Percentiles rank a stretch among this genome's conserved stretches.
phyloP scores from a whole-genome alignment of 2,113 vertebrate genomes.

The Ceratotherium simum region DNA sequence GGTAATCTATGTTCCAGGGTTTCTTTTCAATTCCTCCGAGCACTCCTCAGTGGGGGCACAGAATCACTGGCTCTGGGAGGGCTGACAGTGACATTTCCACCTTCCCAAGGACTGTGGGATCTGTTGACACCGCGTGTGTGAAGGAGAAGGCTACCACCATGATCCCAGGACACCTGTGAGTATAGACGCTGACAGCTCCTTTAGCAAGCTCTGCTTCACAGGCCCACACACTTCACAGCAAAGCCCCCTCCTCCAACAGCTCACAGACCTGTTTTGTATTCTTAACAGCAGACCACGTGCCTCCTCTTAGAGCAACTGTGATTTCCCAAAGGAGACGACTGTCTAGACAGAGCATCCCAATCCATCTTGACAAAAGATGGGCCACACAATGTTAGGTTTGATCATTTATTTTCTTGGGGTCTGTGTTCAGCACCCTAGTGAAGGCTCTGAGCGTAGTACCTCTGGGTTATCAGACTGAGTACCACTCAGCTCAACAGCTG shows the following conservation, averaged over 20 bases:
- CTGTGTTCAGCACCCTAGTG: neutral
- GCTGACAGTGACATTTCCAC: neutral
- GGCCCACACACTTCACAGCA: neutral
- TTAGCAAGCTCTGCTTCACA: neutral
- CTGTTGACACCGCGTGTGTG: neutral
- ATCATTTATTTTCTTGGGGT: neutral
- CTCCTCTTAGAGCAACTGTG: slow-evolving; percentile 55
- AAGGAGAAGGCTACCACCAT: neutral
- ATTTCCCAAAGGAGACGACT: slow-evolving; percentile 70
- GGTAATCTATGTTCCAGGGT: neutral
- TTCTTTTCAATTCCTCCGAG: neutral
- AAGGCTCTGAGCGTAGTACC: neutral
- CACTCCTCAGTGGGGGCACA: neutral
- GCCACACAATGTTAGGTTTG: neutral
- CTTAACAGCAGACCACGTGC: slow-evolving; percentile 46
- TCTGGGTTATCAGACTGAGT: neutral
- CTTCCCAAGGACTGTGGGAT: neutral
- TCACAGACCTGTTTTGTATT: slow-evolving; percentile 64
- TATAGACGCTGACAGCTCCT: neutral
- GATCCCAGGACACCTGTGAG: neutral
- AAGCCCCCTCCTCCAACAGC: neutral
- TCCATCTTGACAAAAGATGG: slow-evolving; percentile 48
- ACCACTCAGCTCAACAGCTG: neutral
- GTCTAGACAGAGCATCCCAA: slow-evolving; percentile 76
- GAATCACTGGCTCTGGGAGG: neutral